Conservation (phyloP, 1,140 invertebrate species). For the Macrostomum lignano region DNA sequence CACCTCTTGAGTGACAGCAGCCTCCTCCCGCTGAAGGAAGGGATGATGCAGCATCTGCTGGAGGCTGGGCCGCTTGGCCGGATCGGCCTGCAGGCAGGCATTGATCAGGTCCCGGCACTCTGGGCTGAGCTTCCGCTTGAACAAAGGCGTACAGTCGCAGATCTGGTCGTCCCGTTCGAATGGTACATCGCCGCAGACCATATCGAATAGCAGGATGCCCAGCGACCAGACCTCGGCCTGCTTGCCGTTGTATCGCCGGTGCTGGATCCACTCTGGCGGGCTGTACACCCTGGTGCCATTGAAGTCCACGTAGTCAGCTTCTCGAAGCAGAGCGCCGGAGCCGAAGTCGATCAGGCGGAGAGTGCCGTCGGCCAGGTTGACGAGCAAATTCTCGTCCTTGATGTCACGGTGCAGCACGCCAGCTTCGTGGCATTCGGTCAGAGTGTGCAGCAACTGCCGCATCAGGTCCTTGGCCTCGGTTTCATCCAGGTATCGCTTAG, state of each 20-base stretch:
- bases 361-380: conserved; percentile 32
- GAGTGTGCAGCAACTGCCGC: conserved; percentile 26
- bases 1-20: no score
- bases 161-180: conserved; percentile 41
- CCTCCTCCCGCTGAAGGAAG: not conserved
- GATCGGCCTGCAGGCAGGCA: not conserved
- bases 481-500: no score
- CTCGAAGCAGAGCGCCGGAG: conserved; percentile 27
- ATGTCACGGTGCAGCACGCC: conserved; percentile 37
- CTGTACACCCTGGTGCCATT: conserved; percentile 37
- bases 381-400: conserved; percentile 40
- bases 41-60: not conserved
- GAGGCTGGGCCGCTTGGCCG: not conserved
- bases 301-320: not conserved
- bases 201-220: conserved; percentile 39
- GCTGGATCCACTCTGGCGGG: conserved; percentile 40
- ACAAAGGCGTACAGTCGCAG: no score
- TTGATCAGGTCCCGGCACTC: not conserved
- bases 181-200: conserved; percentile 42
- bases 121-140: no score
- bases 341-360: conserved; percentile 40
- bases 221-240: conserved; percentile 40
- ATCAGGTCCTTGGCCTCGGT: no score
- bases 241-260: conserved; percentile 33
- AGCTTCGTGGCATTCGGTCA: conserved; percentile 19